Percentiles rank a stretch among this genome's conserved stretches.
Evolutionary conservation across 1,140 invertebrate species (phyloP).

Genomic region (Hycleus phaleratus): DNA sequence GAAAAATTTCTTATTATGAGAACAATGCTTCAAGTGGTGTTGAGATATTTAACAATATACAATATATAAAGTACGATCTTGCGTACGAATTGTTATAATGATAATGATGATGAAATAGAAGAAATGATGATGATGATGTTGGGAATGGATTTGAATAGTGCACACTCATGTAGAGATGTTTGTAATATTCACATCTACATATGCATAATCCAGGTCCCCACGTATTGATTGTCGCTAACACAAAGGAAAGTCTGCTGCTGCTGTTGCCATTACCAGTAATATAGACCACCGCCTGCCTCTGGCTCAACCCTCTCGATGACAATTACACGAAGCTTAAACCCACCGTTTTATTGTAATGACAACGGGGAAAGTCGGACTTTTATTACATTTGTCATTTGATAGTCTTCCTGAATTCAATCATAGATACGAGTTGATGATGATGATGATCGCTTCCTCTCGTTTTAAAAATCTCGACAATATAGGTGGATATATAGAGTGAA

Average conservation of each 20-base stretch:
- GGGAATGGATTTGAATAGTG: not conserved
- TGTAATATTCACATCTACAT: slow-evolving; percentile 7
- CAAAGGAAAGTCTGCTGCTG: slow-evolving; percentile 8
- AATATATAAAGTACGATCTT: too few species aligned
- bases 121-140: slow-evolving; percentile 1
- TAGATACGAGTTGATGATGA: not conserved
- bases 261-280: too few species aligned
- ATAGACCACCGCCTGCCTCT: slow-evolving; percentile 1
- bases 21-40: too few species aligned
- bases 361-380: slow-evolving; percentile 27
- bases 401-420: slow-evolving; percentile 21
- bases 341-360: slow-evolving; percentile 37
- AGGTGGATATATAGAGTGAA: too few species aligned
- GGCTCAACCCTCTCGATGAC: slow-evolving; percentile 20
- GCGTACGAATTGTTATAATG: too few species aligned
- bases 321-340: slow-evolving; percentile 36
- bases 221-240: slow-evolving; percentile 10
- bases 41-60: too few species aligned
- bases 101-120: too few species aligned
- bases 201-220: slow-evolving; percentile 5
- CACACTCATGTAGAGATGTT: not conserved
- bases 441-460: slow-evolving; percentile 8
- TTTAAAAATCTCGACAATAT: too few species aligned
- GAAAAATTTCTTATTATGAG: too few species aligned
- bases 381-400: slow-evolving; percentile 37